Conservation (phyloP, 1,140 invertebrate genomes). For the Drosophila funebris region DNA sequence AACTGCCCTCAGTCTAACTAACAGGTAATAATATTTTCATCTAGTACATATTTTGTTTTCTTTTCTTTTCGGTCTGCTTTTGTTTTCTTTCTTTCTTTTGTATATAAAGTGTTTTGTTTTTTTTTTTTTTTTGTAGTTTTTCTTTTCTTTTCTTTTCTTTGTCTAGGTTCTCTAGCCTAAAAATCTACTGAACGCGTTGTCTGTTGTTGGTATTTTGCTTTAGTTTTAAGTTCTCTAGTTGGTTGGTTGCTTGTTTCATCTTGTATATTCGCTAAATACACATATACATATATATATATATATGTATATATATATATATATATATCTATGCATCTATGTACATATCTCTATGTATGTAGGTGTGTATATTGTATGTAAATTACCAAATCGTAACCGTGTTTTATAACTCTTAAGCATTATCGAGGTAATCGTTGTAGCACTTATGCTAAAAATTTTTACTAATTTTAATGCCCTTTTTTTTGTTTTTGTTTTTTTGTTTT, state of each 20-base stretch:
- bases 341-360: constrained; percentile 47
- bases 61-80: constrained; percentile 25
- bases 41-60: constrained; percentile 55
- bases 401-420: constrained; percentile 76
- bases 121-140: neutral
- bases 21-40: constrained; percentile 71
- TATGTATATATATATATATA: constrained; percentile 51
- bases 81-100: constrained; percentile 9
- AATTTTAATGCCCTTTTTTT: constrained; percentile 65
- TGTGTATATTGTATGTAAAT: constrained; percentile 65
- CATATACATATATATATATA: constrained; percentile 50
- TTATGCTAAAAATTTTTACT: constrained; percentile 81
- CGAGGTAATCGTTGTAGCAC: constrained; percentile 82
- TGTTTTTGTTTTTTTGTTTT: constrained; percentile 10
- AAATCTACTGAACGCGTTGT: constrained; percentile 43
- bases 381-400: constrained; percentile 67
- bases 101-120: constrained; percentile 22
- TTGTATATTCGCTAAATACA: constrained; percentile 74
- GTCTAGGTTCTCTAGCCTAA: constrained; percentile 36
- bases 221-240: constrained; percentile 42
- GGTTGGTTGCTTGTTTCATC: constrained; percentile 33
- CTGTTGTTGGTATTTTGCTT: constrained; percentile 40
- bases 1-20: constrained; percentile 76
- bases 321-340: constrained; percentile 49
- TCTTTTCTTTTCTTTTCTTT: neutral